Evolutionary conservation across 2,888 invertebrate genomes (phyloP).

Genomic region (Carpatolechia fugitivella): DNA sequence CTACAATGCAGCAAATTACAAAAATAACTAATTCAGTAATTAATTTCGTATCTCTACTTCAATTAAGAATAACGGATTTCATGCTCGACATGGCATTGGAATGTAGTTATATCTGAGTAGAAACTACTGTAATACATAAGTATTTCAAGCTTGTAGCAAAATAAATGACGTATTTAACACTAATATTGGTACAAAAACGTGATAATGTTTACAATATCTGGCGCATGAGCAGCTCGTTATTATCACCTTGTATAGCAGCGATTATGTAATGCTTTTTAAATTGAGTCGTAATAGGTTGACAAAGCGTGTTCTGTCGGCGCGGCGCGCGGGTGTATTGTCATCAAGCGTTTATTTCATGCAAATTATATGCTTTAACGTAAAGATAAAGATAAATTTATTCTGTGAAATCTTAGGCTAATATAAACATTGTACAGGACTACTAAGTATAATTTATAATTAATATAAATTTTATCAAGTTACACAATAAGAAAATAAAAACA

Average conservation of each 20-base stretch:
- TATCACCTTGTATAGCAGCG: constrained; percentile 36
- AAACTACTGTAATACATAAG: not conserved
- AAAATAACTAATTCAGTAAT: constrained; percentile 1
- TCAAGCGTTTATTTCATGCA: not conserved
- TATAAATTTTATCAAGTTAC: too few species aligned
- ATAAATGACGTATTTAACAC: not conserved
- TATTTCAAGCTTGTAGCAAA: not conserved
- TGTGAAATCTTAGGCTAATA: too few species aligned
- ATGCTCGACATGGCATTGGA: not conserved
- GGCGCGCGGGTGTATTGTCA: constrained; percentile 13
- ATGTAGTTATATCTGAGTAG: not conserved
- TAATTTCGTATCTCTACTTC: not conserved
- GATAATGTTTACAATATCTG: constrained; percentile 34
- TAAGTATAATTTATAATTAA: too few species aligned
- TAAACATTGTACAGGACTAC: too few species aligned
- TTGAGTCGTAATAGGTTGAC: constrained; percentile 57
- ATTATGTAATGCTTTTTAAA: constrained; percentile 52
- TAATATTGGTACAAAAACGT: constrained; percentile 15
- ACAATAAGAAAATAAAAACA: too few species aligned
- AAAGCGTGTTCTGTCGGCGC: constrained; percentile 33
- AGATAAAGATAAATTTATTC: too few species aligned
- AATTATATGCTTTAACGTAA: not conserved
- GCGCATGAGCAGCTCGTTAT: constrained; percentile 28
- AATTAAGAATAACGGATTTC: constrained; percentile 1
- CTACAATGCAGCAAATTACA: not conserved